Percentiles rank a stretch among this genome's conserved stretches.
phyloP scores from a whole-genome alignment of 1,140 invertebrate species.

The Penaeus chinensis region DNA sequence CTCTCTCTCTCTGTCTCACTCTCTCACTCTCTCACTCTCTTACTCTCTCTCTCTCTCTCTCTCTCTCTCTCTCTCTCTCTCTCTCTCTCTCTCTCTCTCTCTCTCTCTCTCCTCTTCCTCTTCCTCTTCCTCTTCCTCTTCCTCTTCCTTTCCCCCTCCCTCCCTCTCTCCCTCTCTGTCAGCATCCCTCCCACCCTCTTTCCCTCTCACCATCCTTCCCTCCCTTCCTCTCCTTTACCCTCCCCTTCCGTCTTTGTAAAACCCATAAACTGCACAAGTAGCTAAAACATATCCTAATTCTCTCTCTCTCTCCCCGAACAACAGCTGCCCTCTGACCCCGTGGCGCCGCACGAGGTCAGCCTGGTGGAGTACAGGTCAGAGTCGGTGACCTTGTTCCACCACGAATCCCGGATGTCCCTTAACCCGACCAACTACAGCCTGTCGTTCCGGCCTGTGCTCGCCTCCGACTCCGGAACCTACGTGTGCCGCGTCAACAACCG shows the following conservation, averaged over 20 bases:
- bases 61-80: conserved; percentile 12
- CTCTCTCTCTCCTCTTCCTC: no score
- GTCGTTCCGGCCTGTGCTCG: conserved; percentile 74
- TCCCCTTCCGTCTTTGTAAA: no score
- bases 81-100: neutral
- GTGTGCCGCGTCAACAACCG: conserved; percentile 78
- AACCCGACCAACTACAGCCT: conserved; percentile 75
- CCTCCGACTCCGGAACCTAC: conserved; percentile 76
- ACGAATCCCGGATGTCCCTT: conserved; percentile 73
- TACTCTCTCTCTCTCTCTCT: neutral
- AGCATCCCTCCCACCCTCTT: neutral
- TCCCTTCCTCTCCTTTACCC: neutral
- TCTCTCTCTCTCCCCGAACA: no score
- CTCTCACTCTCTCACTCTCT: no score
- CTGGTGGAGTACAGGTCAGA: conserved; percentile 72
- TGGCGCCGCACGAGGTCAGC: conserved; percentile 64
- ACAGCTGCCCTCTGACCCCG: conserved; percentile 38
- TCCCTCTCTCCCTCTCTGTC: no score
- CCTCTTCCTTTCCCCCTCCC: no score
- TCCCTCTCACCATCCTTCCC: neutral
- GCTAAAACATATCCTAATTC: no score
- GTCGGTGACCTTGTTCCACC: conserved; percentile 71
- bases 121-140: no score
- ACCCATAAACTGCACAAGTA: no score
- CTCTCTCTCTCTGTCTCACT: no score